These are phyloP conservation scores for Adoxophyes honmai DNA, from an alignment of 1,140 invertebrate species.

Conservation along the genomic window DNA sequence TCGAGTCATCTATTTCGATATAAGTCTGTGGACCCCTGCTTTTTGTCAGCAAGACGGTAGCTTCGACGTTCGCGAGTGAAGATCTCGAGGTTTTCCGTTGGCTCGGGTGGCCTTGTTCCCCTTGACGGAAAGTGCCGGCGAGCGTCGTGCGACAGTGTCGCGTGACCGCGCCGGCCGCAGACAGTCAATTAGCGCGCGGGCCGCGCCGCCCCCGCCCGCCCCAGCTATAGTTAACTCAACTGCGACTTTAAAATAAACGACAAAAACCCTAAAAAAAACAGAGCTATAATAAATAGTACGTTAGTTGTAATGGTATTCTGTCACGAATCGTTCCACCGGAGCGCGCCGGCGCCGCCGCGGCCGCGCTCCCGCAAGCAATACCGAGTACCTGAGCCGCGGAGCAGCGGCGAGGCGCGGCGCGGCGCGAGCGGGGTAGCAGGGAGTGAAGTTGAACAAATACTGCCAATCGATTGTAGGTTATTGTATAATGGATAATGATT, in stretches of 20 bases:
- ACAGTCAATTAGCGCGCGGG: conserved; percentile 19
- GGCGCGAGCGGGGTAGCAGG: conserved; percentile 39
- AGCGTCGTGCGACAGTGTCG: neutral
- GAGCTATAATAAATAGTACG: conserved; percentile 75
- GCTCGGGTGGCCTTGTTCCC: too few species aligned
- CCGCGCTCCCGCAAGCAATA: conserved; percentile 60
- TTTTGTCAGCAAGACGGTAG: too few species aligned
- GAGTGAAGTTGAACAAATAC: conserved; percentile 60
- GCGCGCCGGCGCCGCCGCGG: conserved; percentile 4
- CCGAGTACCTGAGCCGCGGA: conserved; percentile 54
- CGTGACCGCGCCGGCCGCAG: neutral
- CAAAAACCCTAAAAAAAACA: conserved; percentile 46
- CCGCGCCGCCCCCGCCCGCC: conserved; percentile 45
- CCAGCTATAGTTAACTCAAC: conserved; percentile 57
- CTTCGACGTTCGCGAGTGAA: too few species aligned
- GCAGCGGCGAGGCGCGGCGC: conserved; percentile 26
- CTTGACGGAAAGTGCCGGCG: too few species aligned
- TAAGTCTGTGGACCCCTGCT: too few species aligned
- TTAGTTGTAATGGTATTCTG: conserved; percentile 76
- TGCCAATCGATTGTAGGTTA: conserved; percentile 74
- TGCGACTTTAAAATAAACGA: conserved; percentile 50
- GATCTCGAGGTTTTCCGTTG: too few species aligned
- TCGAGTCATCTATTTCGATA: too few species aligned
- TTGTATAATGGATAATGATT: conserved; percentile 67
- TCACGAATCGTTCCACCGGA: conserved; percentile 75